Evolutionary conservation across 2,888 invertebrate genomes (phyloP).

Genomic region (Lottia scabra): DNA sequence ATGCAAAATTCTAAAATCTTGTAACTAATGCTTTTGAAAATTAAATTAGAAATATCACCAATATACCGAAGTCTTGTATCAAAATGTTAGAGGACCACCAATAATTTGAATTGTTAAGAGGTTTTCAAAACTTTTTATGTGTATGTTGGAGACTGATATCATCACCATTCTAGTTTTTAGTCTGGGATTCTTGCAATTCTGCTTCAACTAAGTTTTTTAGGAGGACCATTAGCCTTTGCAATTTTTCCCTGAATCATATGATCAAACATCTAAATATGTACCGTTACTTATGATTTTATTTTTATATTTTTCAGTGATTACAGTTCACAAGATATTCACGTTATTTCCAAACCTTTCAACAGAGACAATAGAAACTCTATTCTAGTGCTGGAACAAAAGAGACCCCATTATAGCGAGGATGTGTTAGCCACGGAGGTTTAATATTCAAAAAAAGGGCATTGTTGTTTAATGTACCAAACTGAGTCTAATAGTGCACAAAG

Average conservation of each 20-base stretch:
- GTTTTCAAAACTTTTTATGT: too few relatives aligned
- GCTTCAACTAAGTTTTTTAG: too few relatives aligned
- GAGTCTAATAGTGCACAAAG: not conserved
- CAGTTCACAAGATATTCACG: conserved; percentile 38
- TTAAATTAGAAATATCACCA: too few relatives aligned
- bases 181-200: too few relatives aligned
- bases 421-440: conserved; percentile 55
- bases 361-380: conserved; percentile 44
- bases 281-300: conserved; percentile 15
- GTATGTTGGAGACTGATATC: too few relatives aligned
- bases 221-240: too few relatives aligned
- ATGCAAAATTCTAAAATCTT: too few relatives aligned
- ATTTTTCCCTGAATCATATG: not conserved
- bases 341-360: conserved; percentile 43
- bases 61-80: too few relatives aligned
- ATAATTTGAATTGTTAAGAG: too few relatives aligned
- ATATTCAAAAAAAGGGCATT: conserved; percentile 15
- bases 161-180: too few relatives aligned
- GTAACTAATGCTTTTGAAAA: too few relatives aligned
- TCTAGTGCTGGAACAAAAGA: conserved; percentile 40
- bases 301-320: conserved; percentile 33
- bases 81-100: too few relatives aligned
- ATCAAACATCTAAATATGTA: not conserved
- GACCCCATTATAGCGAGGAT: conserved; percentile 41
- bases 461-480: not conserved